A percentile compares a stretch with the other conserved stretches of the same genome.
phyloP scores from a whole-genome alignment of 2,113 vertebrate genomes.

The Paraplagusia blochii region DNA sequence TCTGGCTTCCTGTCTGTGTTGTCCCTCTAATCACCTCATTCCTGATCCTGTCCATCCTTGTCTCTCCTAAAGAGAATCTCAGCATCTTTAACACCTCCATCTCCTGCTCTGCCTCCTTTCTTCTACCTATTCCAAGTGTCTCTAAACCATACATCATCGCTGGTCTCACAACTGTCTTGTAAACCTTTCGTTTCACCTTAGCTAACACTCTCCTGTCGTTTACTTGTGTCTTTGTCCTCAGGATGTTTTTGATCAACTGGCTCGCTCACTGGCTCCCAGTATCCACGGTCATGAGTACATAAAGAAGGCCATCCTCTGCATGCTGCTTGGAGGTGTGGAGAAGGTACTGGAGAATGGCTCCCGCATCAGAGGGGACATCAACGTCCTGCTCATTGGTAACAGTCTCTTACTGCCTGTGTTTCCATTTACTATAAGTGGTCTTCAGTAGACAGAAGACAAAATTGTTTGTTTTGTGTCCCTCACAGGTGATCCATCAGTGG shows the following conservation, averaged over 20 bases:
- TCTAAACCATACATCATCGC: too few relatives aligned
- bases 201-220: too few relatives aligned
- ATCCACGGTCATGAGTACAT: conserved; percentile 96
- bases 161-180: too few relatives aligned
- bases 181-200: too few relatives aligned
- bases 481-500: conserved; percentile 93
- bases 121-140: too few relatives aligned
- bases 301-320: conserved; percentile 96
- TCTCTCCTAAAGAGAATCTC: too few relatives aligned
- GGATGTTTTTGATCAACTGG: conserved; percentile 90
- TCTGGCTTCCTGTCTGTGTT: too few relatives aligned
- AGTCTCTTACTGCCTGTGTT: not conserved
- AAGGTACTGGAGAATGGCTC: conserved; percentile 92
- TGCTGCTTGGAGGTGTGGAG: conserved; percentile 94
- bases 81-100: too few relatives aligned
- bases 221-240: conserved; percentile 31
- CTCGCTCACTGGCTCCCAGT: conserved; percentile 89
- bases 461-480: conserved; percentile 1
- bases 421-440: not conserved
- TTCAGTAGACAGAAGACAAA: not conserved
- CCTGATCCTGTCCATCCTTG: too few relatives aligned
- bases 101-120: too few relatives aligned
- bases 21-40: too few relatives aligned
- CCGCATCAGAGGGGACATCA: conserved; percentile 95
- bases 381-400: conserved; percentile 92